phyloP scores from a whole-genome alignment of 2,888 invertebrate genomes.

The Ptychoptera albimana region DNA sequence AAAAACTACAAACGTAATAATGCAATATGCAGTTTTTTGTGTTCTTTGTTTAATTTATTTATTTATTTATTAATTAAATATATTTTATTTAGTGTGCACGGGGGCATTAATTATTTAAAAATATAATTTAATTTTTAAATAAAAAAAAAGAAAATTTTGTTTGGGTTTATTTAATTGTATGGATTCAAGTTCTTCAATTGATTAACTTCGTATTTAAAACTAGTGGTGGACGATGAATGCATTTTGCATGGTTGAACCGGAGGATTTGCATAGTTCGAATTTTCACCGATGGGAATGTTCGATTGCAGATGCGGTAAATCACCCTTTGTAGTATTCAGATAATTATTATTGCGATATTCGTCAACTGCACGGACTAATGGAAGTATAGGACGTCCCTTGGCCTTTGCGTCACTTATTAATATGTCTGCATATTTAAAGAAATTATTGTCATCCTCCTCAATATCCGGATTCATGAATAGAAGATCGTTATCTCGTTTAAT shows the following conservation, averaged over 20 bases:
- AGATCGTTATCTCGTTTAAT: slow-evolving; percentile 7
- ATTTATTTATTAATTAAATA: no score
- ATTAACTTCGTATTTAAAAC: slow-evolving; percentile 9
- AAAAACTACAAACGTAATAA: background rate
- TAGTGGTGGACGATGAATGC: background rate
- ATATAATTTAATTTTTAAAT: no score
- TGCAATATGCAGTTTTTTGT: background rate
- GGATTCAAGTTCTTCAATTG: slow-evolving; percentile 11
- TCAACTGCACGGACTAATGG: slow-evolving; percentile 21
- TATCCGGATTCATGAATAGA: slow-evolving; percentile 11
- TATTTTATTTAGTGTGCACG: no score
- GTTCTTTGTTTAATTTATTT: background rate
- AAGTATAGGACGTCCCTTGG: slow-evolving; percentile 20
- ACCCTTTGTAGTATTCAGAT: slow-evolving; percentile 18
- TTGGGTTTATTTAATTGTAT: background rate
- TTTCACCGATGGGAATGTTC: slow-evolving; percentile 18
- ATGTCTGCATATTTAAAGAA: slow-evolving; percentile 21
- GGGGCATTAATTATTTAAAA: no score
- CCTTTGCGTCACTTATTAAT: slow-evolving; percentile 19
- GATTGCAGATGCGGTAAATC: slow-evolving; percentile 20
- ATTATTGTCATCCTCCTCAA: slow-evolving; percentile 19
- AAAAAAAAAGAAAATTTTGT: background rate
- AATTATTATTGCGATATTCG: slow-evolving; percentile 19
- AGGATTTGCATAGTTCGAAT: background rate
- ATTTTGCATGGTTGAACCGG: no score